These are phyloP conservation scores for Drosophila mayaguana DNA, from an alignment of 2,888 invertebrate species.

Conservation along the genomic window DNA sequence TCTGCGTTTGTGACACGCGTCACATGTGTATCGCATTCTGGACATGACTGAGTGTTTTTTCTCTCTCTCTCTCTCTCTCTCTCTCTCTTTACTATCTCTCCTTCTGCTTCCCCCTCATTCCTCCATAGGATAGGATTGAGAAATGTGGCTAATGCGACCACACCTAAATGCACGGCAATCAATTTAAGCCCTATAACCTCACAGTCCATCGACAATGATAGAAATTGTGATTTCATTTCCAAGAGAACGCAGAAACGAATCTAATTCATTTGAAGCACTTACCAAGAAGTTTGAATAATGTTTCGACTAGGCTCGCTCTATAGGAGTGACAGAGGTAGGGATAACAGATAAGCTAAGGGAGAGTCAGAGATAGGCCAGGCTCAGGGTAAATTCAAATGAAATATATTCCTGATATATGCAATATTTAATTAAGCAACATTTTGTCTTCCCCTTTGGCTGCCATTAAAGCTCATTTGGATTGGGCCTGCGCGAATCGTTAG, in stretches of 20 bases:
- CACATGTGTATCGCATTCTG: conserved; percentile 41
- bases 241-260: conserved; percentile 46
- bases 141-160: conserved; percentile 44
- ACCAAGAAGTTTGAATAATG: conserved; percentile 5
- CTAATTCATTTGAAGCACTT: conserved; percentile 42
- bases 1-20: conserved; percentile 54
- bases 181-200: conserved; percentile 34
- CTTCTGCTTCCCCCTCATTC: background rate
- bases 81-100: background rate
- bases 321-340: background rate
- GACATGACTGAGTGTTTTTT: conserved; percentile 45
- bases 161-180: conserved; percentile 43
- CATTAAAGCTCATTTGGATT: conserved; percentile 7
- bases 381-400: background rate
- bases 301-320: background rate
- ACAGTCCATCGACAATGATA: conserved; percentile 35
- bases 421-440: conserved; percentile 8
- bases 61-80: background rate
- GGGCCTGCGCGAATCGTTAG: conserved; percentile 54
- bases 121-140: conserved; percentile 32
- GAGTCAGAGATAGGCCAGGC: background rate
- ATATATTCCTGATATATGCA: background rate
- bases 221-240: conserved; percentile 39
- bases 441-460: conserved; percentile 25
- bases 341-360: background rate